phyloP scores from a whole-genome alignment of 1,140 invertebrate genomes.

The Drosophila mauritiana region DNA sequence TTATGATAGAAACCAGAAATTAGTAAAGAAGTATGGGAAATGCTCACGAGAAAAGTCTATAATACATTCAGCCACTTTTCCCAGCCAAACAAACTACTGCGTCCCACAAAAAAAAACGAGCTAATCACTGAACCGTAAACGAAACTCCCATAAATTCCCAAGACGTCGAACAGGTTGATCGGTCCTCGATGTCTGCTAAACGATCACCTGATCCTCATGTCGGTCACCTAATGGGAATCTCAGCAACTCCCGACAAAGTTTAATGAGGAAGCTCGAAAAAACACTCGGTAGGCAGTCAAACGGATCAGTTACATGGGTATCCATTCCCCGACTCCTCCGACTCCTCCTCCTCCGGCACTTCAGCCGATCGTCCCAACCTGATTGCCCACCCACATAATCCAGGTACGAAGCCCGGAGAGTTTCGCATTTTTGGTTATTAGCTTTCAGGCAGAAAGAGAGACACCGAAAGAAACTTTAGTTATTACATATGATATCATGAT shows the following conservation, averaged over 20 bases:
- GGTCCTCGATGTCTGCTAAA: conserved; percentile 27
- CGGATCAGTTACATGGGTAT: conserved; percentile 68
- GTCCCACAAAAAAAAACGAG: conserved; percentile 11
- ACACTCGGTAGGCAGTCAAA: conserved; percentile 52
- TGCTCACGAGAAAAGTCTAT: not conserved
- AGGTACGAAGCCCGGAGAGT: conserved; percentile 38
- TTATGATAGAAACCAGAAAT: not conserved
- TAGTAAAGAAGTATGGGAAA: conserved; percentile 4
- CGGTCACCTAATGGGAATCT: conserved; percentile 46
- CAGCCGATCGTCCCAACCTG: conserved; percentile 41
- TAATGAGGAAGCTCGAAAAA: conserved; percentile 65
- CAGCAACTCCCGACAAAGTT: conserved; percentile 22
- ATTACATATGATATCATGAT: too few relatives aligned
- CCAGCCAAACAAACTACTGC: conserved; percentile 13
- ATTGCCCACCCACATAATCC: conserved; percentile 64
- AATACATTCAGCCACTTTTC: conserved; percentile 14
- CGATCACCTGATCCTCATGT: conserved; percentile 31
- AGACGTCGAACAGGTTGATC: conserved; percentile 43
- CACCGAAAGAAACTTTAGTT: too few relatives aligned
- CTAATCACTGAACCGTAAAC: conserved; percentile 40
- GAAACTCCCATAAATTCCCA: conserved; percentile 44
- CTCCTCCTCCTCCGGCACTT: conserved; percentile 15
- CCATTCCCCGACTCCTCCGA: not conserved
- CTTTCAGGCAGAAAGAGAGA: conserved; percentile 38
- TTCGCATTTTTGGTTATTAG: conserved; percentile 62